phyloP scores from a whole-genome alignment of 2,888 invertebrate species.

The Lasioglossum zephyrum region DNA sequence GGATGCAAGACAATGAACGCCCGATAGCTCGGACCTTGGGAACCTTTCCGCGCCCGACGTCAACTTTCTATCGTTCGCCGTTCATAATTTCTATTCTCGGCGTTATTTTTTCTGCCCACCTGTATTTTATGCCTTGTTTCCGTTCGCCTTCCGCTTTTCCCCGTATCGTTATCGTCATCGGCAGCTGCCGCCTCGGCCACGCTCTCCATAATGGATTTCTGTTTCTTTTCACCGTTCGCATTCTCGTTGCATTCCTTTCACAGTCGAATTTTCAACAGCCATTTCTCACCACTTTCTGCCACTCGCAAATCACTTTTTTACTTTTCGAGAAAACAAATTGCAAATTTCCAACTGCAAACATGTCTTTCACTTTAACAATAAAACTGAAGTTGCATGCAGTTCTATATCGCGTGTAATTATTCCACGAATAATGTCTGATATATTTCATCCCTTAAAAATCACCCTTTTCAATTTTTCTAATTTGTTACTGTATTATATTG shows the following conservation, averaged over 20 bases:
- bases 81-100: constrained; percentile 16
- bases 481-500: no score
- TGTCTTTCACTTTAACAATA: not conserved
- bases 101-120: constrained; percentile 16
- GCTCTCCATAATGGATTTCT: not conserved
- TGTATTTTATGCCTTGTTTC: not conserved
- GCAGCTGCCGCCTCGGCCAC: not conserved
- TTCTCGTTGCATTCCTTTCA: not conserved
- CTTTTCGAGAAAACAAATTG: not conserved
- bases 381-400: not conserved
- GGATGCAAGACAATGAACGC: constrained; percentile 48
- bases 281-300: not conserved
- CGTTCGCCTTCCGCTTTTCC: not conserved
- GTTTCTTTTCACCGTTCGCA: not conserved
- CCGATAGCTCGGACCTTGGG: constrained; percentile 38
- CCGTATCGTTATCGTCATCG: constrained; percentile 7
- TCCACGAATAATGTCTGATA: not conserved
- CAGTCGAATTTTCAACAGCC: not conserved
- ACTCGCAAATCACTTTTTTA: not conserved
- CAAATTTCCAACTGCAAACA: not conserved
- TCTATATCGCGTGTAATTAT: not conserved
- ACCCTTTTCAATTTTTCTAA: no score
- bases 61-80: constrained; percentile 29
- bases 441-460: no score
- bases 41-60: constrained; percentile 32